phyloP scores from a whole-genome alignment of 1,140 invertebrate genomes.

The Aphaenogaster floridana region DNA sequence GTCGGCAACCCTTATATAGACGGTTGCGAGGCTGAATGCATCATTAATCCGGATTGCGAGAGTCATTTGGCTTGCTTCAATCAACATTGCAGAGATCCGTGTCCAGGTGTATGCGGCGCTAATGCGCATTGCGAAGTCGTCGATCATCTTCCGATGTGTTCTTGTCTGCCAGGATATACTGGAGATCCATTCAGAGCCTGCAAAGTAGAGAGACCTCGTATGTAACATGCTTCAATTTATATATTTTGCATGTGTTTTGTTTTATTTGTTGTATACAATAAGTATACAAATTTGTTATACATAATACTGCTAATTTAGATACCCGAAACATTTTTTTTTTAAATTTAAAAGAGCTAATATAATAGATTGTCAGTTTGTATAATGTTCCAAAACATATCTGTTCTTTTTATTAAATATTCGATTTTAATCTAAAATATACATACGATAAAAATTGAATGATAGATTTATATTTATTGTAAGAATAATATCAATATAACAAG shows the following conservation, averaged over 20 bases:
- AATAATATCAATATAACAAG: constrained; percentile 9
- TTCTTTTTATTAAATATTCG: neutral
- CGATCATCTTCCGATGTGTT: constrained; percentile 94
- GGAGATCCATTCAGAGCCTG: constrained; percentile 95
- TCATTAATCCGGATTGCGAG: constrained; percentile 93
- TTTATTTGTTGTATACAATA: neutral
- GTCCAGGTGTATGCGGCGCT: constrained; percentile 93
- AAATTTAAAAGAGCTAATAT: neutral
- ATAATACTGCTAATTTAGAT: neutral
- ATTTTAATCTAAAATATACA: constrained; percentile 20
- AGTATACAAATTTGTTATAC: neutral
- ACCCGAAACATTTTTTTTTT: neutral
- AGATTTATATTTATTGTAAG: neutral
- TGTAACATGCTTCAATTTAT: constrained; percentile 13
- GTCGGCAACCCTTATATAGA: constrained; percentile 93
- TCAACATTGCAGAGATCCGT: constrained; percentile 94
- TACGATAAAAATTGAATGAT: neutral
- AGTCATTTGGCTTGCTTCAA: constrained; percentile 93
- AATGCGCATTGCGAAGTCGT: constrained; percentile 93
- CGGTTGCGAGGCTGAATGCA: constrained; percentile 93
- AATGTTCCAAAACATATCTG: neutral
- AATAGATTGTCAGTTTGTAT: neutral
- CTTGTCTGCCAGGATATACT: constrained; percentile 91
- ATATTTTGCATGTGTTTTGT: neutral
- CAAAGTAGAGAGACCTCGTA: constrained; percentile 86